Percentiles rank a stretch among this genome's conserved stretches.
Conservation (phyloP, 92 coral and sea anemone species). For the Chrysogorgia sp. region DNA sequence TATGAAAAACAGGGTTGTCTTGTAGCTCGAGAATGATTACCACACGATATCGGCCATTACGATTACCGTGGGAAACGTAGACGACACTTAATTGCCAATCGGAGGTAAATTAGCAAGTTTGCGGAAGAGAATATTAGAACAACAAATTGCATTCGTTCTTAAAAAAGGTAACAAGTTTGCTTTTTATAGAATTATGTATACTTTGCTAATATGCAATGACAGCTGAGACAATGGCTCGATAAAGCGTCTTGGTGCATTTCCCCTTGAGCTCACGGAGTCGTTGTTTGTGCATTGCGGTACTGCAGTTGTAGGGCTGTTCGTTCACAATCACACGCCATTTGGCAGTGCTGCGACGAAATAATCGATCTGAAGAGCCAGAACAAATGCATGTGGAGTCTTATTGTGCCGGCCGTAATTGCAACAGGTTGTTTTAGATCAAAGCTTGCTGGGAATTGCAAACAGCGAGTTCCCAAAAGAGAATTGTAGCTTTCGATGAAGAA, state of each 20-base stretch:
- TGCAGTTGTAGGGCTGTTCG: constrained; percentile 12
- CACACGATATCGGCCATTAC: neutral
- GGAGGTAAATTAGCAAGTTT: neutral
- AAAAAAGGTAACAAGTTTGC: too few species aligned
- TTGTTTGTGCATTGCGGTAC: constrained; percentile 18
- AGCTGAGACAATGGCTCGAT: constrained; percentile 19
- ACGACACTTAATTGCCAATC: neutral
- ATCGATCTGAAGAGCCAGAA: constrained; percentile 4
- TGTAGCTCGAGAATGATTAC: neutral
- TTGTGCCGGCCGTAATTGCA: constrained; percentile 19
- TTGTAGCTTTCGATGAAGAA: neutral
- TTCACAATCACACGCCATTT: constrained; percentile 19
- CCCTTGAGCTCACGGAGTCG: constrained; percentile 18
- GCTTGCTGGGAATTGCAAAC: constrained; percentile 15
- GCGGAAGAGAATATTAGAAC: neutral
- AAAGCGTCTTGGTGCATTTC: constrained; percentile 15
- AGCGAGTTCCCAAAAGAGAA: neutral
- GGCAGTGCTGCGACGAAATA: constrained; percentile 15
- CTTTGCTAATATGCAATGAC: constrained; percentile 20
- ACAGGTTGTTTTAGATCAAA: neutral
- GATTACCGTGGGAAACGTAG: constrained; percentile 10
- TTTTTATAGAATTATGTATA: constrained; percentile 18
- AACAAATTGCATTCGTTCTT: neutral
- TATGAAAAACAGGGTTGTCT: constrained; percentile 1
- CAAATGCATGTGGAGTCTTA: constrained; percentile 24